These are phyloP conservation scores for Enteromius unitaeniatus DNA, from an alignment of 2,797 vertebrate species.

Conservation along the genomic window DNA sequence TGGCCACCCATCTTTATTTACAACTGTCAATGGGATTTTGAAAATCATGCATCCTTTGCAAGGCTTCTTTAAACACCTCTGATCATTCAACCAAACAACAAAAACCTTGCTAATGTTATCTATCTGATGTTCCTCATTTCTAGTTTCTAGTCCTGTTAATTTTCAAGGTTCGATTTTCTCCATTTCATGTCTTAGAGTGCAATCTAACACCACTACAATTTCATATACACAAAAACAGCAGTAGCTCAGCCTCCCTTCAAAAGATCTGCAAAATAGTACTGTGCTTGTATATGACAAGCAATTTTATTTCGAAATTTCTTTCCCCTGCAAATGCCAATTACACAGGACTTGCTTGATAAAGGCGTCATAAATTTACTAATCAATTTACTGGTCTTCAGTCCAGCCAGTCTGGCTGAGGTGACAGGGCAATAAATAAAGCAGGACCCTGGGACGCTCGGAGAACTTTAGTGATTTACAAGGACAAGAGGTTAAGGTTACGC, in stretches of 20 bases:
- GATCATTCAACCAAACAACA: slow-evolving; percentile 67
- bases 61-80: slow-evolving; percentile 63
- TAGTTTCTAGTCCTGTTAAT: slow-evolving; percentile 13
- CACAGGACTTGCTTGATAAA: slow-evolving; percentile 71
- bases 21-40: slow-evolving; percentile 80
- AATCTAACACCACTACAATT: background rate
- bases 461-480: slow-evolving; percentile 76
- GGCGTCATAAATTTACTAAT: slow-evolving; percentile 84
- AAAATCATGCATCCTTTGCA: slow-evolving; percentile 30
- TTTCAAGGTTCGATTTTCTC: background rate
- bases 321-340: slow-evolving; percentile 69
- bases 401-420: slow-evolving; percentile 81
- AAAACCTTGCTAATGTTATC: slow-evolving; percentile 54
- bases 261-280: slow-evolving; percentile 1
- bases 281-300: slow-evolving; percentile 8
- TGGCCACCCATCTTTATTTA: slow-evolving; percentile 86
- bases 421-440: slow-evolving; percentile 82
- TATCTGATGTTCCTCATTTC: slow-evolving; percentile 17
- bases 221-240: background rate
- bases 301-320: slow-evolving; percentile 35
- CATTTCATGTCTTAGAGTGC: background rate
- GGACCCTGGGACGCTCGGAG: slow-evolving; percentile 63
- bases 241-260: background rate
- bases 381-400: slow-evolving; percentile 82
- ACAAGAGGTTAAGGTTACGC: slow-evolving; percentile 76